Base-by-base conservation (phyloP, 2,797 vertebrate species). In the Hozukius guyotensis region DNA sequence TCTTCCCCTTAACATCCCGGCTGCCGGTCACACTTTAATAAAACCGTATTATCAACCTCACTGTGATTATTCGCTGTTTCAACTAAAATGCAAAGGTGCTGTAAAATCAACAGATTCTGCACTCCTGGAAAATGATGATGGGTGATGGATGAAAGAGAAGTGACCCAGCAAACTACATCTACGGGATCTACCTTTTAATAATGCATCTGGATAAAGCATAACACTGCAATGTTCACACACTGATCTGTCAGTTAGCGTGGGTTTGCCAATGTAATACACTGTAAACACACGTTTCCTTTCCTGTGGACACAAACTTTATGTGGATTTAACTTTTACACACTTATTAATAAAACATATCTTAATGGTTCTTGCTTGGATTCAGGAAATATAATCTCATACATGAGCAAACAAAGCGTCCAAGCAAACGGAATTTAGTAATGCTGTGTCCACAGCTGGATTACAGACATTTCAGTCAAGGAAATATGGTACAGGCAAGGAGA, bases 31-130 rank as follows among this genome's bases (percentile, higher is more conserved):
- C 12, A 72, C 42, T 55, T 75, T 36, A 72, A 60, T 75, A 60
- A 68, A 77, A 32, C 24, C 9, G 8, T 11, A 10, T 24, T 3
- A 63, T 36, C 12, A 13, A 69, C 31, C 0, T 36, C 34, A n/a
- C 25, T 5, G 6, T 49, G 34, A 61, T 55, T 31, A 36, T 59
- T 46, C 0, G 61, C 53, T 9, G 31, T 73, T 76, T 76, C 62
- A 75, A 49, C 42, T 71, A 74, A 86, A 86, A 53, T 16, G 25
- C 36, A 5, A 13, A 75, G 8, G 60, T 27, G 49, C 25, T 64
- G 16, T 55, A 67, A 75, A 88, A 79, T 78, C 29, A 83, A 75
- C 52, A 78, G 31, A 60, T 27, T 52, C 80, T 72, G 36, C 9
- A 1, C 9, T 59, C 25, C 36, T 42, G 5, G 42, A 56, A 82